A percentile compares a stretch with the other conserved stretches of the same genome.
Conservation (phyloP, 2,113 vertebrate genomes). For the Anser cygnoides region DNA sequence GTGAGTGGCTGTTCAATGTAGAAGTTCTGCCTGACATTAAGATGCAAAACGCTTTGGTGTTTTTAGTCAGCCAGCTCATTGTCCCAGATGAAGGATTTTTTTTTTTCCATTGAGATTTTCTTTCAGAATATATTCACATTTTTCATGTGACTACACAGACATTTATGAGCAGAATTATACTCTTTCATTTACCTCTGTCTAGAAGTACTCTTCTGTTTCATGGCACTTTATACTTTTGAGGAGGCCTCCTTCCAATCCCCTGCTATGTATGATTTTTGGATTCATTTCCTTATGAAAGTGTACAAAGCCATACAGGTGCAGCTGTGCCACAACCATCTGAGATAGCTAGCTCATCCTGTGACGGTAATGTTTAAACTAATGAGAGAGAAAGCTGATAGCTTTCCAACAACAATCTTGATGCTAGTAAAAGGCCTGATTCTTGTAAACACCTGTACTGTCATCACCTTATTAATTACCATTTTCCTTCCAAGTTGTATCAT, state of each 20-base stretch:
- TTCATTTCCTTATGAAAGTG: not conserved
- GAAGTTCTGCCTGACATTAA: not conserved
- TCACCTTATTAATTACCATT: not conserved
- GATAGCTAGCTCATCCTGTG: not conserved
- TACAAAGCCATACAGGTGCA: not conserved
- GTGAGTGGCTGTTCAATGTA: not conserved
- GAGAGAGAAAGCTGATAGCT: not conserved
- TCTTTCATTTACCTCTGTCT: not conserved
- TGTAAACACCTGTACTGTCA: not conserved
- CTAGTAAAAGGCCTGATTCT: not conserved
- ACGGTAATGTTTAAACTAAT: not conserved
- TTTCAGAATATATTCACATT: conserved; percentile 7
- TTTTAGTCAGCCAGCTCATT: not conserved
- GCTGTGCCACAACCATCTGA: fast-evolving
- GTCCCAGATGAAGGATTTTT: not conserved
- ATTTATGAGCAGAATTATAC: not conserved
- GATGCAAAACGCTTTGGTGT: not conserved
- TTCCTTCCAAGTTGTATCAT: not conserved
- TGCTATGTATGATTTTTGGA: not conserved
- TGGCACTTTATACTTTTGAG: not conserved
- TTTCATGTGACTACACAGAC: not conserved
- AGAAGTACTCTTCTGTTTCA: not conserved
- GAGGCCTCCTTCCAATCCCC: not conserved
- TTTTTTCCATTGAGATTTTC: not conserved
- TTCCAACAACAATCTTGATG: not conserved